phyloP scores from a whole-genome alignment of 1,140 invertebrate species.

The Bacillus rossius region DNA sequence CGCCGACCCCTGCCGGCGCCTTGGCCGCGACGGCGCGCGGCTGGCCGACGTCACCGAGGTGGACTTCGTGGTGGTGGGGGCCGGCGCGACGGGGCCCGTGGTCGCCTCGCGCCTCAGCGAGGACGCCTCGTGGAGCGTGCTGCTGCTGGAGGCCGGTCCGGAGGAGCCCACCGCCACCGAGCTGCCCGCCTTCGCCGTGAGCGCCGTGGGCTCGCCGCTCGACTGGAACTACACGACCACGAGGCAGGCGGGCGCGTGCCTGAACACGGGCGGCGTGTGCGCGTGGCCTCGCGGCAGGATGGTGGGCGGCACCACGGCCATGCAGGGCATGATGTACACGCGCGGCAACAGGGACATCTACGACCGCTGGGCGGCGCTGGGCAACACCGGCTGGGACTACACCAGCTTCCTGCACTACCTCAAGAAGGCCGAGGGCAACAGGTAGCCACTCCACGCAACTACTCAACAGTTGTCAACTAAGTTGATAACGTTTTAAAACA shows the following conservation, averaged over 20 bases:
- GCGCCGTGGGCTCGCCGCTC: constrained; percentile 4
- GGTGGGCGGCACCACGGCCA: constrained; percentile 43
- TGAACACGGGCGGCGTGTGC: not conserved
- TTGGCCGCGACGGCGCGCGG: constrained; percentile 21
- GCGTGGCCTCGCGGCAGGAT: constrained; percentile 21
- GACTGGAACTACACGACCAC: constrained; percentile 15
- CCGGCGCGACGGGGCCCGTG: constrained; percentile 51
- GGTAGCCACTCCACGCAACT: too few species aligned
- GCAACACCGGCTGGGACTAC: constrained; percentile 45
- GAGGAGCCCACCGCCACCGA: constrained; percentile 44
- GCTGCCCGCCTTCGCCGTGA: constrained; percentile 39
- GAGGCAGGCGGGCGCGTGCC: constrained; percentile 1
- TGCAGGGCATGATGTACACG: constrained; percentile 55
- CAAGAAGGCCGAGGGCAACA: too few species aligned
- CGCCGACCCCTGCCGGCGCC: constrained; percentile 42
- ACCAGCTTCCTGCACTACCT: constrained; percentile 32
- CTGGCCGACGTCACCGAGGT: constrained; percentile 12
- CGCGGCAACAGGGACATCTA: constrained; percentile 52
- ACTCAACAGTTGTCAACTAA: too few species aligned
- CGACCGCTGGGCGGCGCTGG: constrained; percentile 47
- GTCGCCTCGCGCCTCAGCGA: constrained; percentile 52
- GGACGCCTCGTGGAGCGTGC: constrained; percentile 40
- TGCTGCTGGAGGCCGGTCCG: constrained; percentile 55
- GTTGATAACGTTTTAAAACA: too few species aligned
- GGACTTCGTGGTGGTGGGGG: constrained; percentile 42